Percentiles rank a stretch among this genome's conserved stretches.
These are phyloP conservation scores for Nothura maculosa DNA, from an alignment of 2,797 vertebrate species.

Conservation along the genomic window DNA sequence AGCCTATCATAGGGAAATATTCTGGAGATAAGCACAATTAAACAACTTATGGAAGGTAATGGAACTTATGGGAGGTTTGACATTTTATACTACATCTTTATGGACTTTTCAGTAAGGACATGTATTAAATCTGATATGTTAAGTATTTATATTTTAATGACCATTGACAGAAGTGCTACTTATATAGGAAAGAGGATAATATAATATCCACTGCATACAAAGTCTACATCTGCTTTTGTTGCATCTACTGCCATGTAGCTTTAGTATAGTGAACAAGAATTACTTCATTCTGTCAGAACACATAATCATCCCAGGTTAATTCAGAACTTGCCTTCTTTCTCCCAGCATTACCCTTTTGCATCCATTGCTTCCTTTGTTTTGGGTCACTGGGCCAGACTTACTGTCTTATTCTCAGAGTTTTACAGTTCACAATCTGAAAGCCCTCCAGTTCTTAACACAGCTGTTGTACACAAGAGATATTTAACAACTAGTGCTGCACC, in stretches of 20 bases:
- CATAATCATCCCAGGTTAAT: slow-evolving; percentile 81
- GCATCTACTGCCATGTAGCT: slow-evolving; percentile 65
- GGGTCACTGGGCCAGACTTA: slow-evolving; percentile 84
- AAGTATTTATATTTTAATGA: slow-evolving; percentile 55
- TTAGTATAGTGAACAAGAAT: slow-evolving; percentile 71
- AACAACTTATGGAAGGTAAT: not conserved
- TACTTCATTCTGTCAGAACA: slow-evolving; percentile 86
- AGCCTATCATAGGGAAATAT: not conserved
- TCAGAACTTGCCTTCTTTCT: slow-evolving; percentile 58
- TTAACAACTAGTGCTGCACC: slow-evolving; percentile 71
- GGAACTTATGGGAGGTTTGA: not conserved
- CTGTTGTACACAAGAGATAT: slow-evolving; percentile 72
- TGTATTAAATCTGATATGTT: slow-evolving; percentile 60
- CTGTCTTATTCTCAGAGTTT: slow-evolving; percentile 55
- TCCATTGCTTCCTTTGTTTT: slow-evolving; percentile 72
- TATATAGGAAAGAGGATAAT: slow-evolving; percentile 29
- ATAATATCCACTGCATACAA: slow-evolving; percentile 38
- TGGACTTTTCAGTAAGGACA: not conserved
- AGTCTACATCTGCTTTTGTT: slow-evolving; percentile 69
- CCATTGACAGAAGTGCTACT: slow-evolving; percentile 27
- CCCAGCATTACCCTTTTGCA: slow-evolving; percentile 70
- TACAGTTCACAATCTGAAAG: slow-evolving; percentile 65
- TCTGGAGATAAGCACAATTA: not conserved
- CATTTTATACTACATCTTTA: slow-evolving; percentile 18
- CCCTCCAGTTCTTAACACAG: slow-evolving; percentile 68